phyloP scores from a whole-genome alignment of 2,797 vertebrate species.

The Florisuga fusca region DNA sequence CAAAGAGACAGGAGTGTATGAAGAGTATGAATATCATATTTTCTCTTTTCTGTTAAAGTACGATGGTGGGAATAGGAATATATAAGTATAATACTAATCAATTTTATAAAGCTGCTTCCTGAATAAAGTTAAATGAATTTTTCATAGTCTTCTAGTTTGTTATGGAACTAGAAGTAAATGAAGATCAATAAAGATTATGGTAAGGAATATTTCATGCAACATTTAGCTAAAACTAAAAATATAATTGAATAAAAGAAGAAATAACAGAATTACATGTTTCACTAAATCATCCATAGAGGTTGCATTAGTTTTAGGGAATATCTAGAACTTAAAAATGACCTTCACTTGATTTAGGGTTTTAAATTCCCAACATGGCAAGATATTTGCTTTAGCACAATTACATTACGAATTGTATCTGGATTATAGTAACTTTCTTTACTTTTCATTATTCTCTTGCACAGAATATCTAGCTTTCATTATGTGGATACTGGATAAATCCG shows the following conservation, averaged over 20 bases:
- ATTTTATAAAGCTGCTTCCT: neutral
- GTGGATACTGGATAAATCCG: conserved; percentile 13
- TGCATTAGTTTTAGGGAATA: neutral
- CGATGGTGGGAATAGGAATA: neutral
- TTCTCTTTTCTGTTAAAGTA: neutral
- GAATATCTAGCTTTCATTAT: conserved; percentile 5
- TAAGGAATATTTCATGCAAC: neutral
- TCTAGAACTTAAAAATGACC: neutral
- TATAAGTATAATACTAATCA: neutral
- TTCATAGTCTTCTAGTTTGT: neutral
- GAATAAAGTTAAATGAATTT: neutral
- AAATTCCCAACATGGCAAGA: neutral
- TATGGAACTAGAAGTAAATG: neutral
- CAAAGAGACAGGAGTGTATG: neutral
- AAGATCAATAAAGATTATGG: neutral
- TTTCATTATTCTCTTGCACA: conserved; percentile 21
- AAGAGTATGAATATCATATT: neutral
- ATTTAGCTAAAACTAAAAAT: neutral
- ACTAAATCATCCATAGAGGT: neutral
- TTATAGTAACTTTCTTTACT: conserved; percentile 27
- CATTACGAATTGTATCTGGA: neutral
- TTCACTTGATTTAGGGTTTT: neutral
- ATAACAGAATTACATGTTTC: neutral
- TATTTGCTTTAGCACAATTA: conserved; percentile 11
- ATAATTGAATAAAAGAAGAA: neutral